These are phyloP conservation scores for Drosophila infuscata DNA, from an alignment of 2,888 invertebrate genomes.

Conservation along the genomic window DNA sequence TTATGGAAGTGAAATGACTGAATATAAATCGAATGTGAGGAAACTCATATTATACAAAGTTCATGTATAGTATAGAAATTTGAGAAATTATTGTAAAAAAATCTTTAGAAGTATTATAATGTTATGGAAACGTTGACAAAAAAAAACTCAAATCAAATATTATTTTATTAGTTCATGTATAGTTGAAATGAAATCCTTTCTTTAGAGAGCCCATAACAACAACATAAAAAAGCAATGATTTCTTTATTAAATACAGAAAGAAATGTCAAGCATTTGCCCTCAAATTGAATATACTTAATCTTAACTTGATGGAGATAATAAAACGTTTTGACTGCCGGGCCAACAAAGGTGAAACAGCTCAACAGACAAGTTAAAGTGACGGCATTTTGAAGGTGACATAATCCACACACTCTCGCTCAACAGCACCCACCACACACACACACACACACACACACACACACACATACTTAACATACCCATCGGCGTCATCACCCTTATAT, in stretches of 20 bases:
- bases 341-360: slow-evolving; percentile 16
- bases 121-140: neutral
- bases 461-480: slow-evolving; percentile 15
- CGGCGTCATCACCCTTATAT: slow-evolving; percentile 25
- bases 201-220: neutral
- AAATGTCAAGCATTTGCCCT: slow-evolving; percentile 3
- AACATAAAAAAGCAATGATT: neutral
- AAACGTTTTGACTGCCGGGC: slow-evolving; percentile 8
- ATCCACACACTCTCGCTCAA: slow-evolving; percentile 7
- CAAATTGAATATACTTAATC: slow-evolving; percentile 7
- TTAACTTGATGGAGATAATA: slow-evolving; percentile 12
- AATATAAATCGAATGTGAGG: too few species aligned
- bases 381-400: slow-evolving; percentile 12
- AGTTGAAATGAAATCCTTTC: neutral
- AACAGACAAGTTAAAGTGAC: slow-evolving; percentile 20
- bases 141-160: neutral
- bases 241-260: neutral
- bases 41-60: too few species aligned
- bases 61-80: neutral
- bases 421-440: slow-evolving; percentile 4
- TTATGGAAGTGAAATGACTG: too few species aligned
- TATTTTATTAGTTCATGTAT: neutral
- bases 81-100: neutral
- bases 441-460: slow-evolving; percentile 8
- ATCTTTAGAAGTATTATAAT: neutral